A percentile compares a stretch with the other conserved stretches of the same genome.
Evolutionary conservation across 2,113 vertebrate species (phyloP).

Genomic region (Podarcis muralis): DNA sequence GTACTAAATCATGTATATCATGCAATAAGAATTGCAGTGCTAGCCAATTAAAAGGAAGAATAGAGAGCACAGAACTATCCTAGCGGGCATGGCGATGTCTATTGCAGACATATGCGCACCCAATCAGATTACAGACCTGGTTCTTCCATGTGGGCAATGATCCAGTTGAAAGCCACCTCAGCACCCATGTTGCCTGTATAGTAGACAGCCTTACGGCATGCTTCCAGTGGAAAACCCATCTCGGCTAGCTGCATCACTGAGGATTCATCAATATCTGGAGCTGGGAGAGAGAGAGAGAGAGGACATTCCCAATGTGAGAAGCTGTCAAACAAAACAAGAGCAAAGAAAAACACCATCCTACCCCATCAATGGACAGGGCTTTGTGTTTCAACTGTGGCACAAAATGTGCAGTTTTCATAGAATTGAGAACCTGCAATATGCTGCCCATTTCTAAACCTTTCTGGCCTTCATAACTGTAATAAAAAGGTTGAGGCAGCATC

Average conservation of each 20-base stretch:
- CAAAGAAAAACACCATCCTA: too few relatives aligned
- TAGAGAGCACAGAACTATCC: not conserved
- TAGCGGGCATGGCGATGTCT: not conserved
- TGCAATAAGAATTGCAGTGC: too few relatives aligned
- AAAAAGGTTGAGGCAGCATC: not conserved
- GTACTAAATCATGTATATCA: too few relatives aligned
- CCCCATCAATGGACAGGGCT: not conserved
- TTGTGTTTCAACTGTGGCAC: not conserved
- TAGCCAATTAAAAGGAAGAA: not conserved
- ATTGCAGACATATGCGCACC: not conserved
- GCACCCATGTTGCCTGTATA: conserved; percentile 97
- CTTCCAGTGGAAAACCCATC: conserved; percentile 98
- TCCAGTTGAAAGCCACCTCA: conserved; percentile 98
- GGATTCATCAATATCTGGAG: conserved; percentile 93
- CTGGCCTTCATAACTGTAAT: not conserved
- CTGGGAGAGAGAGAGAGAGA: conserved; percentile 72
- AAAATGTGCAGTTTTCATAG: not conserved
- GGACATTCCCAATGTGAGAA: conserved; percentile 6
- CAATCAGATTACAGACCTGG: conserved; percentile 81
- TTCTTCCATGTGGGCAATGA: conserved; percentile 99
- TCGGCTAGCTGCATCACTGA: conserved; percentile 97
- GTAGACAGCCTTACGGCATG: conserved; percentile 97
- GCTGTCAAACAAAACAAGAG: not conserved
- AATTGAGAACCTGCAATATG: not conserved
- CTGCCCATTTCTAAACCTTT: not conserved